Base-by-base conservation (phyloP, 2,888 invertebrate genomes). In the Philereme transversata region DNA sequence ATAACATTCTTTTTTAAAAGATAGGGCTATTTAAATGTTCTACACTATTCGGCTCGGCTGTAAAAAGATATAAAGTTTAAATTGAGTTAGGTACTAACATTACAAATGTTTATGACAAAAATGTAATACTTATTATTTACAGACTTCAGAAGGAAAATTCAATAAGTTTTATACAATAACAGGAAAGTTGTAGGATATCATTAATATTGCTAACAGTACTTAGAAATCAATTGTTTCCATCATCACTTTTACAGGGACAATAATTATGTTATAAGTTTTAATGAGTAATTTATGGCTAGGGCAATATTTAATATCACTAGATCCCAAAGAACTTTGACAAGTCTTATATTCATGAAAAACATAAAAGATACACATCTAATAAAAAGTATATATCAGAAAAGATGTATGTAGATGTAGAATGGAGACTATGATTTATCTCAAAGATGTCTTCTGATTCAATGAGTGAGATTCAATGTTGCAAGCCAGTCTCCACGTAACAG, bases 401-500 rank as follows among this genome's bases (percentile, higher is more conserved):
- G 4, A 11, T 45, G 5, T 8, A 34, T n/a, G 47, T 5, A n/a
- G 9, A 47, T 11, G 10, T 45, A 6, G 7, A 11, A 11, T 22
- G 6, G 22, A 5, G 5, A 22, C 36, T 2, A 54, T 62, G 62
- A 58, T 58, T 62, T 51, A 62, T 54, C 47, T 8, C 11, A 41
- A 47, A 44, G 35, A 49, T 34, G 5, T 61, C 4, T 49, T 34
- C 36, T 43, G 34, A 58, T 55, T 56, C 49, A 49, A 45, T 11
- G 35, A 51, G 51, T 55, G 7, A 47, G 6, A 40, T 48, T 44
- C 48, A 45, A 45, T 7, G 40, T n/a, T 38, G 33, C 45, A 55
- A 41, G 51, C 52, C 54, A 48, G 43, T 43, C 50, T n/a, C 45
- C 41, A 36, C 47, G 51, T n/a, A 57, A 72, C 65, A 68, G 65